These are phyloP conservation scores for Aurelia aurita DNA, from an alignment of 30 jellyfish, hydroid and myxozoan species.

Conservation along the genomic window DNA sequence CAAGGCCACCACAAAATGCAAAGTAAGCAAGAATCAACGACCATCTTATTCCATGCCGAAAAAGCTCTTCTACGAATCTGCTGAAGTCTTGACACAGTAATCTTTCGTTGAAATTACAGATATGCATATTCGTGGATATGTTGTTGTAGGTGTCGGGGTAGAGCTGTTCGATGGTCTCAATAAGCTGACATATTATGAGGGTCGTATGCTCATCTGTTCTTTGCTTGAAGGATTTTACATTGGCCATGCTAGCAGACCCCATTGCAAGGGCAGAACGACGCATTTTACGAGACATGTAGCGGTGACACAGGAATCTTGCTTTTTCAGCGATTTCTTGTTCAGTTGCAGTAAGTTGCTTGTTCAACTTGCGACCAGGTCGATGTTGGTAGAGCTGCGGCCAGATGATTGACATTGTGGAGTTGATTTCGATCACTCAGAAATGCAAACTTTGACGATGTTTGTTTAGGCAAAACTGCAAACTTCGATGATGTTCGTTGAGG, in stretches of 20 bases:
- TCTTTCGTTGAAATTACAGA: slow-evolving; percentile 64
- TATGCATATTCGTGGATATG: slow-evolving; percentile 44
- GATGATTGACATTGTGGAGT: slow-evolving; percentile 31
- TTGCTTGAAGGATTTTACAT: slow-evolving; percentile 39
- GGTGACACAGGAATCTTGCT: slow-evolving; percentile 75
- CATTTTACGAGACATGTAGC: slow-evolving; percentile 69
- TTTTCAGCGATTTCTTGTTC: slow-evolving; percentile 47
- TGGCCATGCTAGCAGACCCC: slow-evolving; percentile 64
- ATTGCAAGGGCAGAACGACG: slow-evolving; percentile 64
- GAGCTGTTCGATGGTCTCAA: slow-evolving; percentile 62
- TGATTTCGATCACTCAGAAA: too few species aligned
- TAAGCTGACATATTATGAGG: slow-evolving; percentile 53
- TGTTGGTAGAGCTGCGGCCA: slow-evolving; percentile 71
- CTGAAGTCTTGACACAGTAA: slow-evolving; percentile 66
- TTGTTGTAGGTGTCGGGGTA: slow-evolving; percentile 63
- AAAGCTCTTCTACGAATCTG: slow-evolving; percentile 65
- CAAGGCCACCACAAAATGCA: slow-evolving; percentile 77
- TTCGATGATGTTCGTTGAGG: too few species aligned
- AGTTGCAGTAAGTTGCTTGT: neutral
- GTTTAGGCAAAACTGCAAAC: too few species aligned
- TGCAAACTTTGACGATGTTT: too few species aligned
- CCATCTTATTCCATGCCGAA: slow-evolving; percentile 68
- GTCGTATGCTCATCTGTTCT: slow-evolving; percentile 72
- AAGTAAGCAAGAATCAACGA: slow-evolving; percentile 60
- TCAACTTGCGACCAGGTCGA: slow-evolving; percentile 46